Percentiles rank a stretch among this genome's conserved stretches.
Conservation (phyloP, 2,113 vertebrate species). For the Pteruthius melanotis region DNA sequence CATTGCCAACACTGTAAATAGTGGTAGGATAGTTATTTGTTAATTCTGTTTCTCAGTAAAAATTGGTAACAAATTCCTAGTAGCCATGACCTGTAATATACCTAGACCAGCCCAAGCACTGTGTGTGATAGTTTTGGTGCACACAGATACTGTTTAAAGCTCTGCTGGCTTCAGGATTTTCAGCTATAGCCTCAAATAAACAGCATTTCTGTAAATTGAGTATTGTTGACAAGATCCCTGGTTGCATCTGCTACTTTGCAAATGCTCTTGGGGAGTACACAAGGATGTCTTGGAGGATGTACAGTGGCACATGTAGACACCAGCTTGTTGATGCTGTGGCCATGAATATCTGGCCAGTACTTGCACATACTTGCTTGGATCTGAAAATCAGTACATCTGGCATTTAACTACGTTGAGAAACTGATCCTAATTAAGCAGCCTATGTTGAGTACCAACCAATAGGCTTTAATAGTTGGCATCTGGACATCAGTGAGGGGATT, state of each 20-base stretch:
- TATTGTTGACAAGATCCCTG: background rate
- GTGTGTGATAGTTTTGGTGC: background rate
- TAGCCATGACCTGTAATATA: background rate
- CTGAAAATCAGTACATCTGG: background rate
- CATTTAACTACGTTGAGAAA: background rate
- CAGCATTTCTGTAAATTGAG: background rate
- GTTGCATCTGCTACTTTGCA: background rate
- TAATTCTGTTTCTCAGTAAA: background rate
- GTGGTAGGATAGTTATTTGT: background rate
- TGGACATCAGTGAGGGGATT: background rate
- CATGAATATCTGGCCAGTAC: background rate
- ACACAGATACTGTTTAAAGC: background rate
- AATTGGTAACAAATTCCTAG: background rate
- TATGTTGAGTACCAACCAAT: background rate
- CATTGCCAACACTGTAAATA: background rate
- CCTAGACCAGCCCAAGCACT: background rate
- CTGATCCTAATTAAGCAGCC: background rate
- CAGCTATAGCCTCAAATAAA: background rate
- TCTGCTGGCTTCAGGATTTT: background rate
- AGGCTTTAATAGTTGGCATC: background rate
- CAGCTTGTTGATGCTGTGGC: background rate
- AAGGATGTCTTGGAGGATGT: background rate
- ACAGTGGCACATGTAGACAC: accelerated
- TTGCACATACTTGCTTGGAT: background rate
- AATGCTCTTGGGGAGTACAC: background rate